Evolutionary conservation across 2,113 vertebrate species (phyloP).

Genomic region (Sinocyclocheilus anophthalmus): DNA sequence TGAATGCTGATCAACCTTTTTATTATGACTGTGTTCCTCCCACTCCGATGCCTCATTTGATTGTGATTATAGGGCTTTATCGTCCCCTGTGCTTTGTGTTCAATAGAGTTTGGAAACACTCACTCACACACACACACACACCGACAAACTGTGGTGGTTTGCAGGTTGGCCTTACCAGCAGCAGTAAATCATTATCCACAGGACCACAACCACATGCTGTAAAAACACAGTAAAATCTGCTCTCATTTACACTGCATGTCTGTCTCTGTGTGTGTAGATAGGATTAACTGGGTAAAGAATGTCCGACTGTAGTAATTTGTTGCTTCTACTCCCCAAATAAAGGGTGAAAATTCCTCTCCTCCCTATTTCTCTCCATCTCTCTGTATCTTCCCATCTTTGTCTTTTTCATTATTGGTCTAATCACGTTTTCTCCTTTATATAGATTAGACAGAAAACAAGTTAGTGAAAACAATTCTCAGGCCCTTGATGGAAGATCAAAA

Average conservation of each 20-base stretch:
- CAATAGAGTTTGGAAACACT: not conserved
- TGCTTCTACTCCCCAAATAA: conserved; percentile 12
- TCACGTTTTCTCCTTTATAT: not conserved
- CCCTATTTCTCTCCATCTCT: not conserved
- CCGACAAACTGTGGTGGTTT: conserved; percentile 17
- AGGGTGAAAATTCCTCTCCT: conserved; percentile 6
- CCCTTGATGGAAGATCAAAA: too few relatives aligned
- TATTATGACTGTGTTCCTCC: not conserved
- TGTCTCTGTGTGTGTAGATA: conserved; percentile 36
- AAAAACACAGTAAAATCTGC: conserved; percentile 54
- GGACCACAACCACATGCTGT: conserved; percentile 61
- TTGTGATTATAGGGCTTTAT: conserved; percentile 23
- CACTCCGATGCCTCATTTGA: not conserved
- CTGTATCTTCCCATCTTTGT: conserved; percentile 2
- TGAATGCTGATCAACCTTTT: not conserved
- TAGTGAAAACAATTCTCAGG: not conserved
- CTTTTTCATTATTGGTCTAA: not conserved
- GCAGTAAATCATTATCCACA: conserved; percentile 58
- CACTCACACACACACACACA: too few relatives aligned
- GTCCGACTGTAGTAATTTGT: conserved; percentile 51
- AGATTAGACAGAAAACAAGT: not conserved
- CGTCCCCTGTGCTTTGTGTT: not conserved
- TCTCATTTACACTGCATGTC: conserved; percentile 49
- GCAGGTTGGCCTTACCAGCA: conserved; percentile 54
- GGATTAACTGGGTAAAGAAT: conserved; percentile 57